Percentiles rank a stretch among this genome's conserved stretches.
Conservation (phyloP, 2,797 vertebrate genomes). For the Gymnopithys bicolor region DNA sequence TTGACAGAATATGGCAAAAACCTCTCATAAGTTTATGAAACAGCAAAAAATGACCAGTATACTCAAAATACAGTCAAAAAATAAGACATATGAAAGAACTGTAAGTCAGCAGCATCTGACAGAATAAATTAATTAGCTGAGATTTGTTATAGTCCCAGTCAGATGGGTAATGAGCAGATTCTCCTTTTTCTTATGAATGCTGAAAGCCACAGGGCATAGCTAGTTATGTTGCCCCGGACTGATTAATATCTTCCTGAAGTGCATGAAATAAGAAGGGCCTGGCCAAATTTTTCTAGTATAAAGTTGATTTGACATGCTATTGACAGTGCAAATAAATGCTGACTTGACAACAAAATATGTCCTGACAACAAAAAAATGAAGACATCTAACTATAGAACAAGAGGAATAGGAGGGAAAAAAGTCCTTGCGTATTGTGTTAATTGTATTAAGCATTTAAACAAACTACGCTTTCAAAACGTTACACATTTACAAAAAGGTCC, state of each 20-base stretch:
- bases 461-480: not conserved
- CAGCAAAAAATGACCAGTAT: not conserved
- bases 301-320: not conserved
- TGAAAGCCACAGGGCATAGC: not conserved
- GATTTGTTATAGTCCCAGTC: not conserved
- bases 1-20: not conserved
- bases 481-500: not conserved
- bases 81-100: not conserved
- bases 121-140: not conserved
- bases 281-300: not conserved
- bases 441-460: constrained; percentile 24
- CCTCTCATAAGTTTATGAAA: not conserved
- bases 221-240: not conserved
- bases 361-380: not conserved
- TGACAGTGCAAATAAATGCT: not conserved
- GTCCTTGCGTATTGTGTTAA: not conserved
- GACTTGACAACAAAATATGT: not conserved
- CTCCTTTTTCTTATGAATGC: not conserved
- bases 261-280: not conserved
- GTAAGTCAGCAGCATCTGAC: not conserved
- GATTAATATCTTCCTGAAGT: not conserved
- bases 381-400: not conserved
- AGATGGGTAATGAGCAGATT: not conserved
- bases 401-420: not conserved
- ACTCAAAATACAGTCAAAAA: not conserved